Evolutionary conservation across 2,113 vertebrate genomes (phyloP).

Genomic region (Lichenostomus cassidix): DNA sequence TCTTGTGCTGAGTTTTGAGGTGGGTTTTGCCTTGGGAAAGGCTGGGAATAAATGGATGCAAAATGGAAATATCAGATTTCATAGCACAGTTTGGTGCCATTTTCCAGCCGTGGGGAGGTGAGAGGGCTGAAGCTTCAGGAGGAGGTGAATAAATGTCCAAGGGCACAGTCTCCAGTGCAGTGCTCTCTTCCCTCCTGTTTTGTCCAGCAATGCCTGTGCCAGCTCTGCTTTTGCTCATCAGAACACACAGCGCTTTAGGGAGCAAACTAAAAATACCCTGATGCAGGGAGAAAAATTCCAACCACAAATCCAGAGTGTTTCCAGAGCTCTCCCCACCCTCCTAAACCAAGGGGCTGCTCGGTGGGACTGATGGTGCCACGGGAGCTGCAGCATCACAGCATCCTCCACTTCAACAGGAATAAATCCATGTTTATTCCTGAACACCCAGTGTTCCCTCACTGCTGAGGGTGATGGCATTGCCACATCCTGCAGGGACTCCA

Average conservation of each 20-base stretch:
- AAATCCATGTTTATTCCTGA: neutral
- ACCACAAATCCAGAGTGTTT: neutral
- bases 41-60: neutral
- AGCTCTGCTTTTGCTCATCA: neutral
- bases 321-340: neutral
- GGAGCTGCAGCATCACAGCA: neutral
- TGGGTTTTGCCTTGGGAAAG: neutral
- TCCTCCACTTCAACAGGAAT: accelerated
- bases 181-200: accelerated
- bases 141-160: neutral
- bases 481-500: accelerated
- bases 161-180: accelerated
- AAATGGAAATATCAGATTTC: neutral
- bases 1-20: neutral
- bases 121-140: neutral
- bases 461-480: neutral
- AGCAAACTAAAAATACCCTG: neutral
- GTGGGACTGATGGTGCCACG: neutral
- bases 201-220: accelerated
- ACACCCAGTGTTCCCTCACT: neutral
- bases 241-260: neutral
- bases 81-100: accelerated
- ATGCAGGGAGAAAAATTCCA: neutral
- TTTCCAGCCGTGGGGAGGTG: neutral
- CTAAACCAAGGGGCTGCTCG: neutral